Evolutionary conservation across 2,797 vertebrate genomes (phyloP).

Genomic region (Catostomus latipinnis): DNA sequence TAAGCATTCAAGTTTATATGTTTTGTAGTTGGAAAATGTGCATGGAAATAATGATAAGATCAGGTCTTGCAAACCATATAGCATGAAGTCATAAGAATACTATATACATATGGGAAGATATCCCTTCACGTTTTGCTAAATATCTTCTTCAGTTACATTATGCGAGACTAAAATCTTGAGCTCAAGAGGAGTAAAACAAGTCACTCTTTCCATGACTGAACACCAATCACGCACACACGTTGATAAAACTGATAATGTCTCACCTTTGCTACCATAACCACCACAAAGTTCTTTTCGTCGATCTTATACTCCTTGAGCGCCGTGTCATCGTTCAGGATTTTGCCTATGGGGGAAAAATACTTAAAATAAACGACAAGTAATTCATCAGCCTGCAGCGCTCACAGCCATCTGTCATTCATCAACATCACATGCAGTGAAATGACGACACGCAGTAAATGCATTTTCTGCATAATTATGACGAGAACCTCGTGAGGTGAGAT

Average conservation of each 20-base stretch:
- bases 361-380: neutral
- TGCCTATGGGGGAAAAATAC: slow-evolving; percentile 78
- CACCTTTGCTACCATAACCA: slow-evolving; percentile 98
- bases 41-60: too few species aligned
- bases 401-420: neutral
- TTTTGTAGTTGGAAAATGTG: too few species aligned
- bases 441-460: neutral
- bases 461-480: too few species aligned
- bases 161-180: too few species aligned
- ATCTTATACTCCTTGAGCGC: slow-evolving; percentile 96
- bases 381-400: slow-evolving; percentile 13
- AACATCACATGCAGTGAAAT: too few species aligned
- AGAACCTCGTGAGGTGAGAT: neutral
- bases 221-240: neutral
- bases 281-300: slow-evolving; percentile 97
- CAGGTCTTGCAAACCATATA: too few species aligned
- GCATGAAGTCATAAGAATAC: too few species aligned
- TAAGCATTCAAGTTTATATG: too few species aligned
- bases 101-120: too few species aligned
- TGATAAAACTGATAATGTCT: slow-evolving; percentile 48
- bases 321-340: slow-evolving; percentile 93
- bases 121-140: too few species aligned
- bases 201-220: too few species aligned
- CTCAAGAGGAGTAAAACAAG: neutral
- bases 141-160: too few species aligned